Evolutionary conservation across 2,113 vertebrate genomes (phyloP), one percentile per base, ranked within the genome.

Genomic region (Lonchura striata): DNA sequence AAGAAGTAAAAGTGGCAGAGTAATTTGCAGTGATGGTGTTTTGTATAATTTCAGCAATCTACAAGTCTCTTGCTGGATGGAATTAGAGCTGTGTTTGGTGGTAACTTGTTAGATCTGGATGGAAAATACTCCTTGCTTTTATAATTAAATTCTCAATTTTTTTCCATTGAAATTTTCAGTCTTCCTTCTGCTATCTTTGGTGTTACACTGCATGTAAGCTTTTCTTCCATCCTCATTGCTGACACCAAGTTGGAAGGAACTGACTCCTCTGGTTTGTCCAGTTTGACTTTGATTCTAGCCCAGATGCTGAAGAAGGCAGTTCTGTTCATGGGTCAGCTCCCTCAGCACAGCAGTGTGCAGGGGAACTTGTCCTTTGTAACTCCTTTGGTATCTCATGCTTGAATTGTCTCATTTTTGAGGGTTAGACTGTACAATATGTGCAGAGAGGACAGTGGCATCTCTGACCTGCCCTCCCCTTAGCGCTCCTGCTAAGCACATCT

Each of bases 401-500:
- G 47, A 66, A 12, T 24, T 81, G 63, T 13, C 37, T 78, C 12
- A 1, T 75, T 86, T 74, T 2, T 11, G 11, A 11, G 39, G 39
- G 39, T 39, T 39, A 39, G 39, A 39, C 39, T 39, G 39, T 39
- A 39, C 39, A 39, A 1, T 1, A 3, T 59, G 46, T 14, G 28
- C 59, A 66, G 59, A 42, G 64, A 60, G 92, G n/a, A 16, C 4
- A 1, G n/a, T 35, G 66, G 52, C 25, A 22, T 37, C 59, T 74
- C 50, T 21, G 10, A 19, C 11, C 15, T 5, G 2, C 37, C 24
- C 15, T 41, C 15, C 69, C 35, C 42, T 79, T 35, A 37, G 42
- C 6, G 1, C 42, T 65, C 15, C 49, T 37, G 24, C 37, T 39
- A 39, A 39, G 39, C 0, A 0, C 9, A 3, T 44, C 52, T 82